Conservation (phyloP, 1,140 invertebrate species). For the Papilio helenus region DNA sequence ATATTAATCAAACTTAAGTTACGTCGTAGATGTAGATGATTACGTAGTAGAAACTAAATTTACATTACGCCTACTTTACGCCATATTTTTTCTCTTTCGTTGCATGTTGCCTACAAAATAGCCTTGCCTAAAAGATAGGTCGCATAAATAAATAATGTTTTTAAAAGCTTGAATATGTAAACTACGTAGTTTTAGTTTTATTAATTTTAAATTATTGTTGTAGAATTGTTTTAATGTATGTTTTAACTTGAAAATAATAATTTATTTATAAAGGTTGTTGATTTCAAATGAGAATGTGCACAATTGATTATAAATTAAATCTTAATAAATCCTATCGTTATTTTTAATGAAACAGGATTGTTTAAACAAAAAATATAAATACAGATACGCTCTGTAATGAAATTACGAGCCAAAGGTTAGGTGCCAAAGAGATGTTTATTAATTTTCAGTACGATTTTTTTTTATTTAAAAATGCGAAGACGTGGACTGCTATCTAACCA, state of each 20-base stretch:
- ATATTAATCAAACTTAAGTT: constrained; percentile 1
- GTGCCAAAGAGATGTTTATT: constrained; percentile 59
- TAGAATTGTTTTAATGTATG: background rate
- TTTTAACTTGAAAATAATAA: background rate
- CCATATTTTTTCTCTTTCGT: background rate
- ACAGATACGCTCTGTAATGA: constrained; percentile 39
- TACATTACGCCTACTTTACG: background rate
- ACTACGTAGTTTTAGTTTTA: background rate
- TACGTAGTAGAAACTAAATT: background rate
- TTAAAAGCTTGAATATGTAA: background rate
- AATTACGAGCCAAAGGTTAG: constrained; percentile 57
- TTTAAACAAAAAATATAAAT: background rate
- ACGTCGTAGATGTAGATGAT: constrained; percentile 4
- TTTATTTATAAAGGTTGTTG: background rate
- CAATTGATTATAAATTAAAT: constrained; percentile 1
- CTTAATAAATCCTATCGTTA: background rate
- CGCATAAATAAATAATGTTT: too few species aligned
- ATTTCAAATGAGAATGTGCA: background rate
- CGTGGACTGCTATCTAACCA: background rate
- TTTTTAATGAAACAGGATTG: background rate
- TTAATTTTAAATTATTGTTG: background rate
- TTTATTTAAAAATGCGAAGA: background rate
- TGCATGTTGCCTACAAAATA: background rate
- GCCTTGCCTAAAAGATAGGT: background rate
- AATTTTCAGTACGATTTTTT: constrained; percentile 40